Conservation (phyloP, 2,113 vertebrate species). For the Pseudorhombus dupliciocellatus region DNA sequence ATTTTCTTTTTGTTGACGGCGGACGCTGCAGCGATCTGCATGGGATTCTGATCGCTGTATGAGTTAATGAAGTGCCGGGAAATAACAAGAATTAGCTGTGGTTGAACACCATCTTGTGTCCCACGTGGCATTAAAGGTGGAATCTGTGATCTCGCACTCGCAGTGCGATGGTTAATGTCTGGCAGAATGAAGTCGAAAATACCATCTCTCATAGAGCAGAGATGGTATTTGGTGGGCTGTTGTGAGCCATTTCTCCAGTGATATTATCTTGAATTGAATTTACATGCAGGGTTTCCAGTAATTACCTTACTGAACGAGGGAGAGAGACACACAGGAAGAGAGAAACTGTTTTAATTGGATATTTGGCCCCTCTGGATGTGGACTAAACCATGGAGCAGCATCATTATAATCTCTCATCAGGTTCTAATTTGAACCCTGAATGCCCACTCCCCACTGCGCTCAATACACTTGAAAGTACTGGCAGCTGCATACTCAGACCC, state of each 20-base stretch:
- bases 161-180: constrained; percentile 39
- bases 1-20: constrained; percentile 38
- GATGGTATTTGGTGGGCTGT: constrained; percentile 66
- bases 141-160: constrained; percentile 37
- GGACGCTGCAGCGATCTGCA: constrained; percentile 48
- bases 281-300: constrained; percentile 74
- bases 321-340: constrained; percentile 20
- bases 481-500: constrained; percentile 63
- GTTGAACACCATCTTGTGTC: constrained; percentile 41
- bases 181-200: constrained; percentile 37
- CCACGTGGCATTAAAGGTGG: constrained; percentile 25
- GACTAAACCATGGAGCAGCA: constrained; percentile 75
- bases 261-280: constrained; percentile 73
- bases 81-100: constrained; percentile 39
- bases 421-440: constrained; percentile 76
- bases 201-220: constrained; percentile 17
- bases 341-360: constrained; percentile 78
- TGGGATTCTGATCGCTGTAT: constrained; percentile 43
- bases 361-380: constrained; percentile 81
- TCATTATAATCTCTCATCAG: constrained; percentile 78
- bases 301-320: constrained; percentile 68
- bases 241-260: constrained; percentile 59
- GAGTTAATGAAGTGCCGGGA: constrained; percentile 51
- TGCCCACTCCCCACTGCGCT: constrained; percentile 72
- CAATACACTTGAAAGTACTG: constrained; percentile 63